phyloP scores from a whole-genome alignment of 2,888 invertebrate genomes.

The Caenorhabditis imperialis region DNA sequence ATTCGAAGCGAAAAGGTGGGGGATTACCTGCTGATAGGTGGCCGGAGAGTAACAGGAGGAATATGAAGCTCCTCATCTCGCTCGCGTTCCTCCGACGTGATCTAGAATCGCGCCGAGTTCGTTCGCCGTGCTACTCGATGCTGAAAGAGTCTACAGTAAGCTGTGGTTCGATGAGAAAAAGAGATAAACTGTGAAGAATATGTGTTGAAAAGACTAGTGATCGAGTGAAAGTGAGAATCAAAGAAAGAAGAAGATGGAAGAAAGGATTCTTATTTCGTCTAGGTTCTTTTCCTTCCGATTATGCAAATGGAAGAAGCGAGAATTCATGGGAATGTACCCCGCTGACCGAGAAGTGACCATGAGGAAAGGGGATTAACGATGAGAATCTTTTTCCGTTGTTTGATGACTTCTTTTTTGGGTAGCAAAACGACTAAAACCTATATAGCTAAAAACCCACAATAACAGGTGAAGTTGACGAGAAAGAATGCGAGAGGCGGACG shows the following conservation, averaged over 20 bases:
- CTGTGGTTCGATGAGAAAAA: not conserved
- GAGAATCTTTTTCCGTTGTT: slow-evolving; percentile 13
- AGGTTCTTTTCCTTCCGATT: slow-evolving; percentile 33
- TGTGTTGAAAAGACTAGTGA: too few relatives aligned
- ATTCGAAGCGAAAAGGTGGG: slow-evolving; percentile 12
- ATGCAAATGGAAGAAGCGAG: slow-evolving; percentile 50
- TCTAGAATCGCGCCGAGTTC: slow-evolving; percentile 50
- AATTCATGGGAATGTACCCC: slow-evolving; percentile 52
- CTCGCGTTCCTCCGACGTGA: slow-evolving; percentile 46
- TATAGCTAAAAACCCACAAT: slow-evolving; percentile 5
- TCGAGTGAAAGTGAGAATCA: too few relatives aligned
- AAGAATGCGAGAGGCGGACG: slow-evolving; percentile 15
- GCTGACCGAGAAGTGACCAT: slow-evolving; percentile 50
- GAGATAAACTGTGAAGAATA: not conserved
- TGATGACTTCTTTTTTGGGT: not conserved
- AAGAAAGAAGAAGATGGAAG: not conserved
- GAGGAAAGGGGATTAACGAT: slow-evolving; percentile 45
- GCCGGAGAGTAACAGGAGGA: slow-evolving; percentile 39
- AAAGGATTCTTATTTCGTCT: slow-evolving; percentile 25
- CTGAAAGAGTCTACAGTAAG: not conserved
- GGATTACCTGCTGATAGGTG: slow-evolving; percentile 40
- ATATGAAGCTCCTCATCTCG: slow-evolving; percentile 46
- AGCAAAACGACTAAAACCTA: slow-evolving; percentile 1
- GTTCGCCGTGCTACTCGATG: slow-evolving; percentile 14
- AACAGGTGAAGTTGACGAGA: slow-evolving; percentile 4